Base-by-base conservation (phyloP, 2,113 vertebrate genomes). In the Vireo altiloquus region DNA sequence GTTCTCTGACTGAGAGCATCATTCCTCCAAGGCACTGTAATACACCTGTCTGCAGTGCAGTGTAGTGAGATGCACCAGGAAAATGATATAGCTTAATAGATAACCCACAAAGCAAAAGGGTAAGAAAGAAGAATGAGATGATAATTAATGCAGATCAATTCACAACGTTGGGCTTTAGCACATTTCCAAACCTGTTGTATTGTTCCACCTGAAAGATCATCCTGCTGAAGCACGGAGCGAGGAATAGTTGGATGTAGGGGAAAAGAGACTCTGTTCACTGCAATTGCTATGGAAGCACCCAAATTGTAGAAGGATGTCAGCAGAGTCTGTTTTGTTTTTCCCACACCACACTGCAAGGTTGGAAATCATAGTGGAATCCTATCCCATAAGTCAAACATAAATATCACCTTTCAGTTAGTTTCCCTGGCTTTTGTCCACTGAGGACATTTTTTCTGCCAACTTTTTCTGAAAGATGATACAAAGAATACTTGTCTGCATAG, bases 391-490 rank as follows among this genome's bases (percentile, higher is more conserved):
- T 94, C 30, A 92, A 78, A 66, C 27, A 81, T 56, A 92, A 81
- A 42, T 95, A 95, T 92, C 82, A 61, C 11, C 7, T 90, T 90
- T 86, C 82, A 30, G 50, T 91, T 89, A 44, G 20, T 66, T 83
- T 89, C 7, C 39, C n/a, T 92, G 82, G 76, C 79, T 75, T 93
- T 78, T 75, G 28, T 92, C 52, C 80, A 52, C 44, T 60, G 37
- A 42, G 33, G 49, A 86, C 33, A 25, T 46, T 52, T 79, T 74
- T 81, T 60, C 54, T 95, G 85, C 24, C 66, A 93, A 17, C 15
- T 33, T 90, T 79, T 85, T 86, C 60, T 84, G 85, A 75, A 90
- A 96, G 79, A 33, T 87, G 76, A 86, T 92, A 82, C 47, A 56
- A 28, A 75, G 52, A 91, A 81, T 57, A 56, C 16, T 64, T 81